Evolutionary conservation across 2,797 vertebrate genomes (phyloP).

Genomic region (Crocodylus rhombifer): DNA sequence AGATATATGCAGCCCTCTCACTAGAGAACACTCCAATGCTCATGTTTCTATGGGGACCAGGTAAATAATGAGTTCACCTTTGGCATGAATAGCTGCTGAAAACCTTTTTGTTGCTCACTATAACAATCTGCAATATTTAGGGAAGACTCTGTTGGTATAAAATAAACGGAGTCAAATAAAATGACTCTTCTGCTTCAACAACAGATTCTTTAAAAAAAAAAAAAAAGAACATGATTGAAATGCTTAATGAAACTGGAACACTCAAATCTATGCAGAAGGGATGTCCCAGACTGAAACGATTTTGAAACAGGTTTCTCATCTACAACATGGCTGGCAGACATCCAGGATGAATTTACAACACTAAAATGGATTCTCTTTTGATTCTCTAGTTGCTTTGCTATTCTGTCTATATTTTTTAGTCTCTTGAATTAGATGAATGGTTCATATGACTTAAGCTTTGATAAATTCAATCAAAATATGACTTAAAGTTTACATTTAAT

Average conservation of each 20-base stretch:
- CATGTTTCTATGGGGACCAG: constrained; percentile 55
- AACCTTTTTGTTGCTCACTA: constrained; percentile 16
- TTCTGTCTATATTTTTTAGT: background rate
- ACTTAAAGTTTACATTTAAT: background rate
- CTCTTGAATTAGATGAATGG: background rate
- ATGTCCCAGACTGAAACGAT: background rate
- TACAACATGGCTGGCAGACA: too few relatives aligned
- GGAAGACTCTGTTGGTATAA: background rate
- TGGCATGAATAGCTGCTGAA: constrained; percentile 57
- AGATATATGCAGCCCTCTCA: background rate
- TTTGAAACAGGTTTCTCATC: background rate
- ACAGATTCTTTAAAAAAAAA: background rate
- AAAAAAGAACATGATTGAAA: background rate
- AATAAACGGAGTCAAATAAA: background rate
- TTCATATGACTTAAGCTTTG: background rate
- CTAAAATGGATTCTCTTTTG: too few relatives aligned
- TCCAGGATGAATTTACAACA: background rate
- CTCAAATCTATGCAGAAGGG: background rate
- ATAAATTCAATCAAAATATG: background rate
- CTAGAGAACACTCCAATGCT: background rate
- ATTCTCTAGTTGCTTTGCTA: background rate
- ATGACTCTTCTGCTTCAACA: background rate
- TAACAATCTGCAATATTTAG: background rate
- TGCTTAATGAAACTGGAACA: background rate
- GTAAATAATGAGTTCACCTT: constrained; percentile 59